Evolutionary conservation across 2,888 invertebrate genomes (phyloP), one percentile per base, ranked within the genome.

Genomic region (Elgonia sp.): DNA sequence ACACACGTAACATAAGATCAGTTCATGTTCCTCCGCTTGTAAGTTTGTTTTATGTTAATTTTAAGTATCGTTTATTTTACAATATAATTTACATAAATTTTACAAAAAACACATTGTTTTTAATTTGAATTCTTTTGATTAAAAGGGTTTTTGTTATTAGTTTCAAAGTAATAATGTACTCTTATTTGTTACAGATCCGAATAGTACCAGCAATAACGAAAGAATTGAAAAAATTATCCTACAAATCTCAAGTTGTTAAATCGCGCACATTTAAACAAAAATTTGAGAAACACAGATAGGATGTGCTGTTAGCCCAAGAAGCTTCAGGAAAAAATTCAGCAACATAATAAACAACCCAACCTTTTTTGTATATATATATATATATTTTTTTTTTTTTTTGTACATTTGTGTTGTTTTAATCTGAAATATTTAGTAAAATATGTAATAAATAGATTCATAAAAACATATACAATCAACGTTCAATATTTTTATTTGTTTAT

Each of bases 1-100:
- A 96, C 80, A 95, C 95, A 29, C 95, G 97, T 89, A 96, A 96
- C 91, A 96, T 97, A 84, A 95, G 97, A 93, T 96, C 96, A 93
- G 95, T 97, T 10, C 97, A 97, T 92, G 95, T 97, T 89, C 97
- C 97, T 46, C 86, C 93, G 21, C 91, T 93, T 69, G 94, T 94
- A 77, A 93, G 94, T 93, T 7, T 55, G 16, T 39, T 37, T 60
- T 40, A 50, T 8, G 50, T 16, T n/a, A 14, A 55, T 55, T 55
- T 55, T 14, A n/a, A 55, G n/a, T 55, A 9, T 16, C n/a, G 8
- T 55, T 55, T 55, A 16, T 55, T 7, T 60, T 29, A 60, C 1
- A n/a, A n/a, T 21, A n/a, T 60, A 21, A 21, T 62, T 62, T 21
- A 65, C 39, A n/a, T n/a, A 21, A 62, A n/a, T n/a, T 1, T 39